phyloP scores from a whole-genome alignment of 1,140 invertebrate species.

The Microplitis demolitor region DNA sequence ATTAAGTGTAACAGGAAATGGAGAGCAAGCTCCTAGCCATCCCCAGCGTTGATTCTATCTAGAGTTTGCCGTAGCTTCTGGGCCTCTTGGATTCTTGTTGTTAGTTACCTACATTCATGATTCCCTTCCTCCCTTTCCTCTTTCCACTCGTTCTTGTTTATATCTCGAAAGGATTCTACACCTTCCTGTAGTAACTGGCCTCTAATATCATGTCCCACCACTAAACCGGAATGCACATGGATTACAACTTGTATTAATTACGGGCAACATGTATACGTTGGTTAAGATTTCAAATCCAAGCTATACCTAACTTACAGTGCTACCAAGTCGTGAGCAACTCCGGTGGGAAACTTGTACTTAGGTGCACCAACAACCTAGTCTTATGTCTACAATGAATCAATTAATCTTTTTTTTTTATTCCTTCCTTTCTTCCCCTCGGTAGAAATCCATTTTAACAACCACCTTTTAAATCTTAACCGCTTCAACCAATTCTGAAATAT shows the following conservation, averaged over 20 bases:
- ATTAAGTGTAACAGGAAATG: constrained; percentile 59
- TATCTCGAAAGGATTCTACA: constrained; percentile 1
- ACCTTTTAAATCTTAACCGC: neutral
- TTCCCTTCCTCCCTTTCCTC: neutral
- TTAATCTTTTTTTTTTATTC: constrained; percentile 6
- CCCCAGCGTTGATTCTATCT: constrained; percentile 58
- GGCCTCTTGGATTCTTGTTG: neutral
- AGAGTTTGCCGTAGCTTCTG: neutral
- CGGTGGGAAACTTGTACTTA: constrained; percentile 31
- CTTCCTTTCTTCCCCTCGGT: constrained; percentile 5
- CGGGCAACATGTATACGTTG: constrained; percentile 54
- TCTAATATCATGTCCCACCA: constrained; percentile 58
- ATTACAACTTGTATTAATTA: constrained; percentile 63
- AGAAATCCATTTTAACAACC: neutral
- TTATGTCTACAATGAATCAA: constrained; percentile 6
- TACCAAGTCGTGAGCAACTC: constrained; percentile 30
- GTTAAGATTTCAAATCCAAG: constrained; percentile 60
- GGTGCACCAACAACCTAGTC: neutral
- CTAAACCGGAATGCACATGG: constrained; percentile 58
- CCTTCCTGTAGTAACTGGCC: constrained; percentile 37
- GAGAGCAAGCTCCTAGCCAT: constrained; percentile 24
- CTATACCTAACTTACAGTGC: neutral
- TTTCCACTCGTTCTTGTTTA: constrained; percentile 9
- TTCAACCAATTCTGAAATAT: too few relatives aligned
- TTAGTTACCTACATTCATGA: neutral